Base-by-base conservation (phyloP, 2,888 invertebrate species). In the Drosophila niveifrons region DNA sequence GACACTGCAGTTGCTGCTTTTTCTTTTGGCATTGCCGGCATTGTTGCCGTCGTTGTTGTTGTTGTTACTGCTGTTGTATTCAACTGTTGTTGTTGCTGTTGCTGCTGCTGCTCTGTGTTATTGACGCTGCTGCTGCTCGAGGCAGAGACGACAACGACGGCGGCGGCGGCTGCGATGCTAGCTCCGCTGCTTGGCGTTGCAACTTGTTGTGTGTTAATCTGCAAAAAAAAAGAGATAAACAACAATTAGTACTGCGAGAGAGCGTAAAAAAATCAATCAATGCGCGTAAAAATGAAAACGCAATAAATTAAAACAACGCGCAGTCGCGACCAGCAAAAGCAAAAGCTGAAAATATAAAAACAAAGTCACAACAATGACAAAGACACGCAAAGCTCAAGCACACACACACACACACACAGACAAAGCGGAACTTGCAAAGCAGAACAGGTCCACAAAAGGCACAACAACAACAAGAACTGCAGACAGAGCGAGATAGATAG, bases 21-120 rank as follows among this genome's bases (percentile, higher is more conserved):
- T 78, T 92, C 92, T 88, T 92, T 92, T 89, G 92, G 91, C 92
- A 92, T 92, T 80, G 92, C 91, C 91, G 92, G 92, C 92, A 92
- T 92, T 83, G 90, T 91, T 76, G 83, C 80, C 71, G 72, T 50
- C 57, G 78, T 53, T 70, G 87, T 31, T 74, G 52, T 8, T 39
- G 52, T 23, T 29, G 58, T 52, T 70, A 68, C 62, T 41, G 66
- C 50, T 9, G 74, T 64, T 64, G 48, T 63, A 10, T 59, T 64
- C 41, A 69, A 51, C 62, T 68, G 66, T 43, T 68, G 61, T 7
- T 58, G 70, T 11, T 55, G 68, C 13, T 68, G 83, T 43, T 78
- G 74, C 9, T 61, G 89, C 76, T 86, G 64, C 59, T 70, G 72
- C 9, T 57, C 50, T 36, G 48, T 43, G 43, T 28, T 34, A 41